phyloP scores from a whole-genome alignment of 2,113 vertebrate genomes.

The Charina bottae region DNA sequence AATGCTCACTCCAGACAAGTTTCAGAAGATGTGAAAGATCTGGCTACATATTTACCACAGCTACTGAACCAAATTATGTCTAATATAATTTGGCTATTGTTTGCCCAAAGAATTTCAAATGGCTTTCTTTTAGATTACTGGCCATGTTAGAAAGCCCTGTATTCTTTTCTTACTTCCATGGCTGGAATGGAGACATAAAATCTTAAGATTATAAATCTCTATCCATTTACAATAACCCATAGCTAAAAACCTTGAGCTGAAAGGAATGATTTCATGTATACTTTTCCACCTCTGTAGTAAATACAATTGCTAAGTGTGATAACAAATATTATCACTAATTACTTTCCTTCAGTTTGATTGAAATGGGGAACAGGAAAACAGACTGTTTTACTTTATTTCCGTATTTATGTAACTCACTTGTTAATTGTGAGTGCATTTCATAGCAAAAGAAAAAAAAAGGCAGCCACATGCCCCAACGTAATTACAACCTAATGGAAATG shows the following conservation, averaged over 20 bases:
- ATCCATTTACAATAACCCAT: neutral
- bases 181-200: neutral
- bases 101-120: neutral
- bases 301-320: neutral
- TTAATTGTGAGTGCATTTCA: neutral
- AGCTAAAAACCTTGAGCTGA: neutral
- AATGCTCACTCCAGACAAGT: neutral
- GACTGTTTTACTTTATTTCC: neutral
- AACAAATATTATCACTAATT: neutral
- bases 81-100: neutral
- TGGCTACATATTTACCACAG: neutral
- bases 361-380: neutral
- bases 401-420: neutral
- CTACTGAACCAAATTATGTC: neutral
- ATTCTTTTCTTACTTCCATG: neutral
- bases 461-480: neutral
- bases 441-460: neutral
- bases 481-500: neutral
- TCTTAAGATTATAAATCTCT: neutral
- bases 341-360: neutral
- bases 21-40: neutral
- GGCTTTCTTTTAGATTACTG: slow-evolving; percentile 4
- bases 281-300: neutral
- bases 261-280: neutral
- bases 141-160: neutral